Evolutionary conservation across 1,140 invertebrate genomes (phyloP).

Genomic region (Plodia interpunctella): DNA sequence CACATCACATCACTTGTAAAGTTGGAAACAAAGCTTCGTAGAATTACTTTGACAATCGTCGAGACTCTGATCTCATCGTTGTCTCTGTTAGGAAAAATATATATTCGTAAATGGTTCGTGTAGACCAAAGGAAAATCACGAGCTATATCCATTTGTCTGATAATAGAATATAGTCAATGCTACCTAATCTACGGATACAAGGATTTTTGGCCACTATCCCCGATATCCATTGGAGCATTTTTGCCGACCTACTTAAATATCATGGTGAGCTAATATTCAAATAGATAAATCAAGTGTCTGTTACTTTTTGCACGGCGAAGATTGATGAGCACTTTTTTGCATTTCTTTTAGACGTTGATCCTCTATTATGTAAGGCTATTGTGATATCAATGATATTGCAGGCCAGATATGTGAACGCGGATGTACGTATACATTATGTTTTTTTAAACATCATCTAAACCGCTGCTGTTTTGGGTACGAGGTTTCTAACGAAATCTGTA

Average conservation of each 20-base stretch:
- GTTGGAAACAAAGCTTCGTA: too few relatives aligned
- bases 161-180: not conserved
- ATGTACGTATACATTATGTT: too few relatives aligned
- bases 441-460: too few relatives aligned
- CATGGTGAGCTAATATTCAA: conserved; percentile 50
- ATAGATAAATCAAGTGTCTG: conserved; percentile 59
- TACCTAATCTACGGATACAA: not conserved
- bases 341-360: conserved; percentile 35
- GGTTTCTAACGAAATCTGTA: too few relatives aligned
- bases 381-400: conserved; percentile 30
- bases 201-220: conserved; percentile 23
- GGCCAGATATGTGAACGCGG: too few relatives aligned
- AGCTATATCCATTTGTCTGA: conserved; percentile 12
- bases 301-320: conserved; percentile 44
- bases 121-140: conserved; percentile 15
- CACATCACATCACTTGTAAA: too few relatives aligned
- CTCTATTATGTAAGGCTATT: conserved; percentile 32
- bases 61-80: too few relatives aligned
- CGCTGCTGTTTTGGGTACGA: too few relatives aligned
- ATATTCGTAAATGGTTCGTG: too few relatives aligned
- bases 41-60: too few relatives aligned
- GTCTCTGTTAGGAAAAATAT: too few relatives aligned
- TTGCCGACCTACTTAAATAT: conserved; percentile 31
- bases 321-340: conserved; percentile 53
- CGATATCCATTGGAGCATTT: conserved; percentile 22